Conservation (phyloP, 2,797 vertebrate genomes). For the Lophius americanus region DNA sequence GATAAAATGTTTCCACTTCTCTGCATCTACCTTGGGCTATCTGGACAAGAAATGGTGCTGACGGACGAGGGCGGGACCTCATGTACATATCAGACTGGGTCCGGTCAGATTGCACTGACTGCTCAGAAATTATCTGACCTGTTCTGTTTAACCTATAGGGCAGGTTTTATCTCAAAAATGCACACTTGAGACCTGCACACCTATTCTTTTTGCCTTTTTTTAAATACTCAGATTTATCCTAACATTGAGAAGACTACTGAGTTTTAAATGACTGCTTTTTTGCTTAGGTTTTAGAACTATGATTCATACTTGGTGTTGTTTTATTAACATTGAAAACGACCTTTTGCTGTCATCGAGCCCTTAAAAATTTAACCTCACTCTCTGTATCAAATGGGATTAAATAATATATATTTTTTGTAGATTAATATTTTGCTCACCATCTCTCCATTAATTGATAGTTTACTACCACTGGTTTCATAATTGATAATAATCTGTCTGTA, state of each 20-base stretch:
- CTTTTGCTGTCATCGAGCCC: conserved; percentile 57
- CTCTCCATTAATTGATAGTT: conserved; percentile 63
- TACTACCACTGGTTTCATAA: conserved; percentile 53
- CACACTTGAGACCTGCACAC: conserved; percentile 48
- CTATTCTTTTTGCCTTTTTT: conserved; percentile 44
- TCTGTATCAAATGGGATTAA: conserved; percentile 63
- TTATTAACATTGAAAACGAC: conserved; percentile 33
- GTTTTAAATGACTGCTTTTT: conserved; percentile 49
- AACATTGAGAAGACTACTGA: conserved; percentile 36
- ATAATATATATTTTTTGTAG: conserved; percentile 80
- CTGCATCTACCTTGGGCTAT: conserved; percentile 10
- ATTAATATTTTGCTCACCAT: conserved; percentile 76
- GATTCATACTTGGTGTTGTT: conserved; percentile 50
- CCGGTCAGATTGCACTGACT: conserved; percentile 45
- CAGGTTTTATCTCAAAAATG: conserved; percentile 45
- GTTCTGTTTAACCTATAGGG: conserved; percentile 35
- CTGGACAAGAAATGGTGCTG: conserved; percentile 20
- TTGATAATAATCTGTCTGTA: conserved; percentile 53
- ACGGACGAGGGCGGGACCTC: conserved; percentile 41
- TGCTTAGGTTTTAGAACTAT: conserved; percentile 47
- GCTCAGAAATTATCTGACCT: conserved; percentile 41
- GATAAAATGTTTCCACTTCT: conserved; percentile 2
- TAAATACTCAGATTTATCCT: conserved; percentile 43
- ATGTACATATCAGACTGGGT: conserved; percentile 52
- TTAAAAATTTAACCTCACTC: conserved; percentile 43